These are phyloP conservation scores for Phyllopteryx taeniolatus DNA, from an alignment of 2,113 vertebrate species.

Conservation along the genomic window DNA sequence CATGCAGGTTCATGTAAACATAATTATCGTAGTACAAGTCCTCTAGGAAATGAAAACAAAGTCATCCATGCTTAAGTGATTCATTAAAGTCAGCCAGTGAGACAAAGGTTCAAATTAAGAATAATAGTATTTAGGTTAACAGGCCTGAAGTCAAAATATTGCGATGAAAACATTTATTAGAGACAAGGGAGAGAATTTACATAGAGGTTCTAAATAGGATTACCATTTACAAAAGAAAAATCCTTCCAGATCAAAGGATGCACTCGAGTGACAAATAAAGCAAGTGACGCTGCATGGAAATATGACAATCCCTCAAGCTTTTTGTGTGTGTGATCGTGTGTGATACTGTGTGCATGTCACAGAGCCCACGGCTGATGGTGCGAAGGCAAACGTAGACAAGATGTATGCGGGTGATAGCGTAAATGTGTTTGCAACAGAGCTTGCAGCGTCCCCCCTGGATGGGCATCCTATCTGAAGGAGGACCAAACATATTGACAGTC, in stretches of 20 bases:
- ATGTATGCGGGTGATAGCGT: slow-evolving; percentile 31
- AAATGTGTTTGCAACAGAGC: slow-evolving; percentile 38
- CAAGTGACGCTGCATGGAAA: slow-evolving; percentile 50
- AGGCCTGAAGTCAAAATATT: not conserved
- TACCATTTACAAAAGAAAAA: slow-evolving; percentile 11
- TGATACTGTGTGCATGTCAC: slow-evolving; percentile 19
- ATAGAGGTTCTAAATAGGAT: slow-evolving; percentile 5
- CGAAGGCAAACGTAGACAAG: slow-evolving; percentile 49
- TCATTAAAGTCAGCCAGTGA: not conserved
- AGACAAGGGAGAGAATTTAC: not conserved
- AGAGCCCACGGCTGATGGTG: slow-evolving; percentile 42
- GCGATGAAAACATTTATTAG: not conserved
- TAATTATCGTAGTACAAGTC: not conserved
- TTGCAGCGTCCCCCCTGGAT: slow-evolving; percentile 74
- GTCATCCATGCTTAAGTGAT: not conserved
- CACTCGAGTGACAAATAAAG: slow-evolving; percentile 17
- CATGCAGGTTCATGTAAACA: slow-evolving; percentile 12
- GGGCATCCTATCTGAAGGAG: slow-evolving; percentile 69
- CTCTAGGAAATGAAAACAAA: too few species aligned
- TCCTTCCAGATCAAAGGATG: slow-evolving; percentile 23
- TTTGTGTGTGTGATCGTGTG: slow-evolving; percentile 28
- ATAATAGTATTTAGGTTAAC: not conserved
- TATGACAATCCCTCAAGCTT: slow-evolving; percentile 59
- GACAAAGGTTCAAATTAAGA: not conserved
- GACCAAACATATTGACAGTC: slow-evolving; percentile 77